Percentiles rank a stretch among this genome's conserved stretches.
phyloP scores from a whole-genome alignment of 2,888 invertebrate species.

The Argynnis bischoffii region DNA sequence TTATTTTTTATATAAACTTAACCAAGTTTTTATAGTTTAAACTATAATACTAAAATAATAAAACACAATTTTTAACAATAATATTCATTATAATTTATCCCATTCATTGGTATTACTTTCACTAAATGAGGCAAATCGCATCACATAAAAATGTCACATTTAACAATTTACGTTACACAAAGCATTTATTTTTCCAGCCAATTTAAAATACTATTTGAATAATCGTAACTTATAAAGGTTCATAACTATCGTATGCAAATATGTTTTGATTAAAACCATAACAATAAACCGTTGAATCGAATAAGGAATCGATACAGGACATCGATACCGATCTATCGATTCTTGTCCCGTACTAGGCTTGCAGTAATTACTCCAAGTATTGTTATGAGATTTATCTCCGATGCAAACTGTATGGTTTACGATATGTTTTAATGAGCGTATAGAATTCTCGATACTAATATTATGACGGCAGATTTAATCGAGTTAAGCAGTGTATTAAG shows the following conservation, averaged over 20 bases:
- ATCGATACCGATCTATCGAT: slow-evolving; percentile 65
- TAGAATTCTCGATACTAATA: slow-evolving; percentile 29
- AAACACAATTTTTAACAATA: not conserved
- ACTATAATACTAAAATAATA: too few species aligned
- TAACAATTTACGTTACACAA: slow-evolving; percentile 3
- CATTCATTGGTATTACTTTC: slow-evolving; percentile 6
- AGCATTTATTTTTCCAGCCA: slow-evolving; percentile 32
- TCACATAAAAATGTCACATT: slow-evolving; percentile 11
- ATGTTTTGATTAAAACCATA: slow-evolving; percentile 67
- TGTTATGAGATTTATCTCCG: slow-evolving; percentile 64
- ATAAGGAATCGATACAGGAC: slow-evolving; percentile 69
- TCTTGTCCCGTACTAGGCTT: slow-evolving; percentile 75
- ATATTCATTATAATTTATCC: slow-evolving; percentile 1
- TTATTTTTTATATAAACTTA: too few species aligned
- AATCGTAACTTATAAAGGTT: slow-evolving; percentile 38
- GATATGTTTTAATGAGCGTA: slow-evolving; percentile 43
- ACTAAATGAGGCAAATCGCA: slow-evolving; percentile 4
- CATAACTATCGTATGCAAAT: slow-evolving; percentile 60
- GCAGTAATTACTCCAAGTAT: slow-evolving; percentile 71
- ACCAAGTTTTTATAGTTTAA: too few species aligned
- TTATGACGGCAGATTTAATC: slow-evolving; percentile 34
- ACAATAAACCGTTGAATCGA: slow-evolving; percentile 71
- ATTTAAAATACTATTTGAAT: slow-evolving; percentile 35
- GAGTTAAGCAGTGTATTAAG: slow-evolving; percentile 24
- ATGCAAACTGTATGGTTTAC: slow-evolving; percentile 43